Evolutionary conservation across 2,797 vertebrate genomes (phyloP).

Genomic region (Bryconaethiops microstoma): DNA sequence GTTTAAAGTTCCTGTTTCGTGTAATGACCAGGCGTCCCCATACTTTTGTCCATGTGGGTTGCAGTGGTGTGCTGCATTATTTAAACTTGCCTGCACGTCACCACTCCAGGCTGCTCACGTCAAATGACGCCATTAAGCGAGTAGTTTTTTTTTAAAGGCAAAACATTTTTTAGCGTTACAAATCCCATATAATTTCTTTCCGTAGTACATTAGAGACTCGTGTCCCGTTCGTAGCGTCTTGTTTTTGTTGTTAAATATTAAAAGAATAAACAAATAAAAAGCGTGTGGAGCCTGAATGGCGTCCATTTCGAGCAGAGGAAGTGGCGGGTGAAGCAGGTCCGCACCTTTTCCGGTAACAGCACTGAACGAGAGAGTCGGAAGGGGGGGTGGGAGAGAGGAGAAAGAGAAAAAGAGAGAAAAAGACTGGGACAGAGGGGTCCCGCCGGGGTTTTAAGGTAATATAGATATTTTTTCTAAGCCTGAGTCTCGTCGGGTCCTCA

Average conservation of each 20-base stretch:
- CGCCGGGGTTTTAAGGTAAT: constrained; percentile 67
- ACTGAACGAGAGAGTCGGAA: constrained; percentile 47
- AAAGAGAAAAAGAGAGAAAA: constrained; percentile 66
- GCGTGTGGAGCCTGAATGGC: constrained; percentile 65
- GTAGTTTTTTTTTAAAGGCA: too few species aligned
- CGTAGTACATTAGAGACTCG: not conserved
- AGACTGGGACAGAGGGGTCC: constrained; percentile 65
- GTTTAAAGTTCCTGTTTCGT: too few species aligned
- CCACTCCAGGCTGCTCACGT: constrained; percentile 37
- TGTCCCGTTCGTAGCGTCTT: too few species aligned
- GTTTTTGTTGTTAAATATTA: too few species aligned
- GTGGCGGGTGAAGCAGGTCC: constrained; percentile 81
- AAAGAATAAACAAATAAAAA: too few species aligned
- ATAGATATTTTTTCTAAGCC: not conserved
- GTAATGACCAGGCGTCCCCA: too few species aligned
- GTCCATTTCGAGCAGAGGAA: constrained; percentile 76
- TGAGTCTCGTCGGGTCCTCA: too few species aligned
- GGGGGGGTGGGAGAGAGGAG: constrained; percentile 68
- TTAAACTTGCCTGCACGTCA: constrained; percentile 57
- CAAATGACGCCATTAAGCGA: constrained; percentile 42
- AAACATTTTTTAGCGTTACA: not conserved
- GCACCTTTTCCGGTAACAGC: constrained; percentile 86
- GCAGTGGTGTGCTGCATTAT: constrained; percentile 51
- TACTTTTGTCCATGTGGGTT: too few species aligned
- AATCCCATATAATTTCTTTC: not conserved